Conservation (phyloP, 2,888 invertebrate genomes). For the Dasypolia templi region DNA sequence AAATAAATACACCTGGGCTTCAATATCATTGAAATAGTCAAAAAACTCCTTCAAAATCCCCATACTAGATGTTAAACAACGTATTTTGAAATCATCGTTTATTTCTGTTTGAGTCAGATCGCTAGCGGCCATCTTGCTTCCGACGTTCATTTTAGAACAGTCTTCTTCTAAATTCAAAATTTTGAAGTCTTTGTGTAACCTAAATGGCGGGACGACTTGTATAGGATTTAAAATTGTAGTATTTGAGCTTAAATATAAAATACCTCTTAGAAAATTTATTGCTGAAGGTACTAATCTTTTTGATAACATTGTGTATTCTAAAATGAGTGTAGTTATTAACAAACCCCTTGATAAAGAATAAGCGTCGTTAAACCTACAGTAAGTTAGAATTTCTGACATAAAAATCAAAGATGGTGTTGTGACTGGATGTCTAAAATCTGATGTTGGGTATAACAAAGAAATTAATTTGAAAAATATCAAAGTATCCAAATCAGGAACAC, state of each 20-base stretch:
- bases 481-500: slow-evolving; percentile 92
- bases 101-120: slow-evolving; percentile 90
- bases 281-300: slow-evolving; percentile 95
- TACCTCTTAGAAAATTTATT: slow-evolving; percentile 94
- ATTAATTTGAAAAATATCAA: slow-evolving; percentile 95
- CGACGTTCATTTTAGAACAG: slow-evolving; percentile 80
- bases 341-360: slow-evolving; percentile 94
- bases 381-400: slow-evolving; percentile 94
- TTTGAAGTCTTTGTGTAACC: slow-evolving; percentile 88
- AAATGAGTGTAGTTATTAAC: slow-evolving; percentile 93
- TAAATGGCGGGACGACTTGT: slow-evolving; percentile 93
- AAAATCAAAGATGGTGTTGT: slow-evolving; percentile 96
- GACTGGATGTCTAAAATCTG: slow-evolving; percentile 97
- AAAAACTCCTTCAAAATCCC: slow-evolving; percentile 91
- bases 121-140: slow-evolving; percentile 86
- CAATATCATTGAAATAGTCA: slow-evolving; percentile 85
- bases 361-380: slow-evolving; percentile 91
- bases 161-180: slow-evolving; percentile 91
- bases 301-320: slow-evolving; percentile 95
- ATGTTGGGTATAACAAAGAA: slow-evolving; percentile 95
- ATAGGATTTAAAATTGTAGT: slow-evolving; percentile 91
- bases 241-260: slow-evolving; percentile 93
- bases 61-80: slow-evolving; percentile 89
- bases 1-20: slow-evolving; percentile 87
- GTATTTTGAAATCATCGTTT: slow-evolving; percentile 92